A percentile compares a stretch with the other conserved stretches of the same genome.
Evolutionary conservation across 2,113 vertebrate genomes (phyloP).

Genomic region (Neolamprologus hecqui): DNA sequence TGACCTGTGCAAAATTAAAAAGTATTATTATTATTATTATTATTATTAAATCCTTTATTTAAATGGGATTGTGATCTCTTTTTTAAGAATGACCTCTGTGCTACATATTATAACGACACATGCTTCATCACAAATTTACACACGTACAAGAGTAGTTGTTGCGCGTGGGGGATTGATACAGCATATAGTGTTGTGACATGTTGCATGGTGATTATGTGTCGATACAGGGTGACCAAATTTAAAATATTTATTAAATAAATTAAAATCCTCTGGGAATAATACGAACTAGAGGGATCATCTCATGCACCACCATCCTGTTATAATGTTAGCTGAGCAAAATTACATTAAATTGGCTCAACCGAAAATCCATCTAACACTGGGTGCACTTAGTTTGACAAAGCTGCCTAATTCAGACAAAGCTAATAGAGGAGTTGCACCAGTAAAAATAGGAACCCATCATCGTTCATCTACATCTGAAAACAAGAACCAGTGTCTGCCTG

Average conservation of each 20-base stretch:
- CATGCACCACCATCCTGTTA: background rate
- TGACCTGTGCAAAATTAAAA: background rate
- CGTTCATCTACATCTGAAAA: background rate
- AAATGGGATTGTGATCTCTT: background rate
- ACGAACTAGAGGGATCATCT: background rate
- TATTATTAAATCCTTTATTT: background rate
- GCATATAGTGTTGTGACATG: background rate
- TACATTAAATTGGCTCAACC: background rate
- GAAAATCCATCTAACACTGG: rapidly evolving
- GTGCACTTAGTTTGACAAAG: background rate
- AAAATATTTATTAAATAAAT: background rate
- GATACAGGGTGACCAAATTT: background rate
- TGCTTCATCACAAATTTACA: background rate
- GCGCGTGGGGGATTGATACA: background rate
- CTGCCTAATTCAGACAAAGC: background rate
- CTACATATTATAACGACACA: background rate
- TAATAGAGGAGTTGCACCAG: background rate
- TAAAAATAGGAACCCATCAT: background rate
- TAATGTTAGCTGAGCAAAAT: background rate
- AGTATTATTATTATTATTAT: background rate
- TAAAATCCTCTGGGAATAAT: background rate
- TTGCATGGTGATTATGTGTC: background rate
- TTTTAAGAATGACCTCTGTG: background rate
- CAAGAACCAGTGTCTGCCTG: background rate
- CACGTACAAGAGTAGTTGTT: background rate